A percentile compares a stretch with the other conserved stretches of the same genome.
Evolutionary conservation across 2,888 invertebrate species (phyloP).

Genomic region (Lasioglossum calceatum): DNA sequence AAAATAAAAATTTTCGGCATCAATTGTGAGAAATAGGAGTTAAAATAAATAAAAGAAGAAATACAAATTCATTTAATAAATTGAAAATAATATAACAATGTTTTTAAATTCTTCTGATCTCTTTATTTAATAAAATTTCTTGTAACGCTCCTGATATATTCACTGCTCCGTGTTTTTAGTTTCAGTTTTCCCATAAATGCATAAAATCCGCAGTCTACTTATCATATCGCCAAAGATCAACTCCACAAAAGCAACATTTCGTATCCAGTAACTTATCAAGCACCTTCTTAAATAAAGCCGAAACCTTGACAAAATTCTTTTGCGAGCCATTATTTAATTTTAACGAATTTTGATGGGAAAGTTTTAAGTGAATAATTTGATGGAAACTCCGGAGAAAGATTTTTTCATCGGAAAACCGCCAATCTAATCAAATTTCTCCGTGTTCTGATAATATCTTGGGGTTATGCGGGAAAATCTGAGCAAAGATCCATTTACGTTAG

Average conservation of each 20-base stretch:
- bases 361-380: background rate
- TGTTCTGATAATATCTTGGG: background rate
- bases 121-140: background rate
- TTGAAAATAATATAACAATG: too few species aligned
- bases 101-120: too few species aligned
- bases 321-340: background rate
- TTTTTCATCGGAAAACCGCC: slow-evolving; percentile 13
- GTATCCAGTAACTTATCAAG: background rate
- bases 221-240: background rate
- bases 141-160: background rate
- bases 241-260: background rate
- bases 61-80: background rate
- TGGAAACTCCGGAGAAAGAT: background rate
- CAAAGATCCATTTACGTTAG: slow-evolving; percentile 39
- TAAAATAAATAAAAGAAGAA: background rate
- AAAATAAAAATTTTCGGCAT: background rate
- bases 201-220: background rate
- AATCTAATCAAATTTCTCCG: slow-evolving; percentile 19
- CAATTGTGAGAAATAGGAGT: background rate
- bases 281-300: background rate
- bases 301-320: background rate
- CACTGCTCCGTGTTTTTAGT: background rate
- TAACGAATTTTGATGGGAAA: background rate
- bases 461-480: slow-evolving; percentile 9
- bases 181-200: background rate